Evolutionary conservation across 2,797 vertebrate genomes (phyloP).

Genomic region (Caiman crocodilus): DNA sequence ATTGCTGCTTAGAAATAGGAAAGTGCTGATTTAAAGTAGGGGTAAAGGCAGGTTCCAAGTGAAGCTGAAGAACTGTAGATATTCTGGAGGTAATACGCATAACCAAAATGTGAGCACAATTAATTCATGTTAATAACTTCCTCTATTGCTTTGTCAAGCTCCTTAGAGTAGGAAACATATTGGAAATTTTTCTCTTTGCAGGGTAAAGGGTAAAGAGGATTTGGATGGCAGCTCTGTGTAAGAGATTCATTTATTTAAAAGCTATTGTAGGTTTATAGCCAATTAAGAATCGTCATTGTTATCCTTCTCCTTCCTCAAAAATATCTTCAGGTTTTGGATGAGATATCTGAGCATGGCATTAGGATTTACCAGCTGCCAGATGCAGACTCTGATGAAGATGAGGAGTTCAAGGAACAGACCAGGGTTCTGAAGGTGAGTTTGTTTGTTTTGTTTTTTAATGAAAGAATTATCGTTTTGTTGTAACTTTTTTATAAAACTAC

Average conservation of each 20-base stretch:
- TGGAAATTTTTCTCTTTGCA: background rate
- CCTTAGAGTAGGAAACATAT: background rate
- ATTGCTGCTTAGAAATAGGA: background rate
- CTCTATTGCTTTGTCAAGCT: background rate
- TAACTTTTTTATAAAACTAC: background rate
- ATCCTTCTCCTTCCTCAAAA: background rate
- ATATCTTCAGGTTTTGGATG: constrained; percentile 88
- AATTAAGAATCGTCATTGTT: background rate
- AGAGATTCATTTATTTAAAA: background rate
- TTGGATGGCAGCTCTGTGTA: background rate
- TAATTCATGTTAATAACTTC: background rate
- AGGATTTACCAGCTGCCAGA: constrained; percentile 95
- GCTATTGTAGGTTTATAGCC: background rate
- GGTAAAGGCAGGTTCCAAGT: background rate
- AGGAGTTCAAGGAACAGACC: constrained; percentile 94
- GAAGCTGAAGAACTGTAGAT: background rate
- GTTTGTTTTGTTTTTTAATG: background rate
- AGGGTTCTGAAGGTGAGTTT: constrained; percentile 87
- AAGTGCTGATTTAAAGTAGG: background rate
- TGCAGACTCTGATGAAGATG: constrained; percentile 92
- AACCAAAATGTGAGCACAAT: background rate
- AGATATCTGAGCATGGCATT: constrained; percentile 93
- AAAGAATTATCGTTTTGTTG: background rate
- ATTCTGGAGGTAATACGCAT: background rate
- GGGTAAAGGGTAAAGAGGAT: background rate